Evolutionary conservation across 1,140 invertebrate species (phyloP).

Genomic region (Helicoverpa armigera): DNA sequence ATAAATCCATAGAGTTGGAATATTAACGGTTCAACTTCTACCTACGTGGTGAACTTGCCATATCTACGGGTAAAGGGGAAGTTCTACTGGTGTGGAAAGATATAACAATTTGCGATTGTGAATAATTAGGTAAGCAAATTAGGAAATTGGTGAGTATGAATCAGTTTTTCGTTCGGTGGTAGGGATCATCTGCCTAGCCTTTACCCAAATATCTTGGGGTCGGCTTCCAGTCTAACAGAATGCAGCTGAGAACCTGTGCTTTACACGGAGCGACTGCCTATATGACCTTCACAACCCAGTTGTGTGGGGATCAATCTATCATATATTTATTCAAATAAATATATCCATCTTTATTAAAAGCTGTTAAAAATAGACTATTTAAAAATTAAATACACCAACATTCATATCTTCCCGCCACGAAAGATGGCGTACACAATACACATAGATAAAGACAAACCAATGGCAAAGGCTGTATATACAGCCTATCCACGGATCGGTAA

Average conservation of each 20-base stretch:
- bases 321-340: too few species aligned
- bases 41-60: constrained; percentile 5
- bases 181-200: too few species aligned
- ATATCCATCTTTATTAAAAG: too few species aligned
- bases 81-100: background rate
- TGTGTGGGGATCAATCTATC: too few species aligned
- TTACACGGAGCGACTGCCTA: too few species aligned
- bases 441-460: constrained; percentile 21
- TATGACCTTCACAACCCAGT: too few species aligned
- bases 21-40: constrained; percentile 51
- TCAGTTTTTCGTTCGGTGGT: background rate
- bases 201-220: too few species aligned
- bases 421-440: background rate
- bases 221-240: too few species aligned
- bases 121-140: background rate
- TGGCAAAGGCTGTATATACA: constrained; percentile 26
- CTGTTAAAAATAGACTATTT: too few species aligned
- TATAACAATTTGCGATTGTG: background rate
- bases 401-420: too few species aligned
- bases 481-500: background rate
- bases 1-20: constrained; percentile 43
- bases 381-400: too few species aligned
- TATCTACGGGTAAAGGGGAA: constrained; percentile 2
- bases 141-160: background rate
- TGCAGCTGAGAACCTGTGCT: too few species aligned